These are phyloP conservation scores for Microvelia longipes DNA, from an alignment of 1,140 invertebrate genomes.

Conservation along the genomic window DNA sequence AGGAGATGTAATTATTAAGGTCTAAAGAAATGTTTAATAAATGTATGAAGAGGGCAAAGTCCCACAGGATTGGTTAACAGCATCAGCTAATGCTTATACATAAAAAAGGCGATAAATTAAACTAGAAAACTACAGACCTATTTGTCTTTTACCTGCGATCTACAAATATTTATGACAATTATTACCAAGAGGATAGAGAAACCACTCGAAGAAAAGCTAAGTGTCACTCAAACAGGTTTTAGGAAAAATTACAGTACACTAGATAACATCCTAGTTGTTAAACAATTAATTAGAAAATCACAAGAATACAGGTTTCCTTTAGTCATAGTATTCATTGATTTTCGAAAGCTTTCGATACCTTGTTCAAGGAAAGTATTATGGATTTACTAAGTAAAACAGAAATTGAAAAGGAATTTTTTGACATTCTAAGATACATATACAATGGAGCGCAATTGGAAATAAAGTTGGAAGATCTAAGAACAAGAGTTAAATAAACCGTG, in stretches of 20 bases:
- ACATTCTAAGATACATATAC: neutral
- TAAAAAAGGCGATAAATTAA: neutral
- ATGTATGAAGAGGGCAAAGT: neutral
- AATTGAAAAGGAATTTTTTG: neutral
- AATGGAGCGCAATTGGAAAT: constrained; percentile 2
- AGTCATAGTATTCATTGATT: neutral
- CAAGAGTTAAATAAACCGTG: neutral
- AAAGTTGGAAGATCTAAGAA: neutral
- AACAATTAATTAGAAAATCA: neutral
- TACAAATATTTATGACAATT: neutral
- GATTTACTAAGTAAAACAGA: neutral
- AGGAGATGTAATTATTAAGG: neutral
- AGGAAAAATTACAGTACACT: neutral
- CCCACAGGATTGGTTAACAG: neutral
- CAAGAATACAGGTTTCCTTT: neutral
- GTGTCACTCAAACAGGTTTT: neutral
- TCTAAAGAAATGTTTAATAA: neutral
- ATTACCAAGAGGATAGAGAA: neutral
- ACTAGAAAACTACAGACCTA: neutral
- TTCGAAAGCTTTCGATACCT: neutral
- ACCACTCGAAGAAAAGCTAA: neutral
- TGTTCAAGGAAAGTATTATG: neutral
- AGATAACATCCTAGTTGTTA: neutral
- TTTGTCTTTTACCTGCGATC: neutral
- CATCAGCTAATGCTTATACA: neutral